Percentiles rank a stretch among this genome's conserved stretches.
Conservation (phyloP, 2,888 invertebrate species). For the Crossocerus cetratus region DNA sequence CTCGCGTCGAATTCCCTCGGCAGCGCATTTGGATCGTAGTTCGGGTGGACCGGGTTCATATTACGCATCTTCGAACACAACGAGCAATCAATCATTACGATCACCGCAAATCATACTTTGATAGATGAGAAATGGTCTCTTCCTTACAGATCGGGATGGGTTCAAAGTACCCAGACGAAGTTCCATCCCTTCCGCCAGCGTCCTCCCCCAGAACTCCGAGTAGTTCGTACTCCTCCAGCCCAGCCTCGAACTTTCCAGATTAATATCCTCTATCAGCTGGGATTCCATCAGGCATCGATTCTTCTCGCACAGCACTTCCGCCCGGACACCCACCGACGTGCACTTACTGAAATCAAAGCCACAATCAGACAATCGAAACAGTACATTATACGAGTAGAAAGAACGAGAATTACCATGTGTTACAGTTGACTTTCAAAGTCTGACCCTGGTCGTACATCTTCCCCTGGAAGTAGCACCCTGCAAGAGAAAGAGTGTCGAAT, state of each 20-base stretch:
- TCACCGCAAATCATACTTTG: not conserved
- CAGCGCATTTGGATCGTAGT: slow-evolving; percentile 81
- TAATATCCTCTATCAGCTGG: slow-evolving; percentile 83
- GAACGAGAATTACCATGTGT: slow-evolving; percentile 81
- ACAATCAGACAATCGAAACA: not conserved
- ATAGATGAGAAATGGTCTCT: not conserved
- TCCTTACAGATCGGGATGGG: slow-evolving; percentile 78
- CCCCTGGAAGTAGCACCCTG: slow-evolving; percentile 80
- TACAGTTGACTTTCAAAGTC: slow-evolving; percentile 83
- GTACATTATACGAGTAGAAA: not conserved
- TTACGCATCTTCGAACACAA: slow-evolving; percentile 60
- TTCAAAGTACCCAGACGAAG: slow-evolving; percentile 85
- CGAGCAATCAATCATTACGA: not conserved
- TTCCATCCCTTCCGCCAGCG: slow-evolving; percentile 87
- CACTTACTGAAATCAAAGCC: slow-evolving; percentile 79
- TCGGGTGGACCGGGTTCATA: slow-evolving; percentile 81
- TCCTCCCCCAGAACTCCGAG: slow-evolving; percentile 89
- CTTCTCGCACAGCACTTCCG: slow-evolving; percentile 83
- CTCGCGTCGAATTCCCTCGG: slow-evolving; percentile 88
- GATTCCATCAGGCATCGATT: slow-evolving; percentile 88
- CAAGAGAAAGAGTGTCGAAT: slow-evolving; percentile 30
- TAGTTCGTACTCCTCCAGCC: slow-evolving; percentile 92
- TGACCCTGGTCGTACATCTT: slow-evolving; percentile 78
- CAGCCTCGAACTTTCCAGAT: slow-evolving; percentile 77
- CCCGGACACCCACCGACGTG: slow-evolving; percentile 63